Conservation (phyloP, 2,113 vertebrate species). For the Circaetus cinerascens region DNA sequence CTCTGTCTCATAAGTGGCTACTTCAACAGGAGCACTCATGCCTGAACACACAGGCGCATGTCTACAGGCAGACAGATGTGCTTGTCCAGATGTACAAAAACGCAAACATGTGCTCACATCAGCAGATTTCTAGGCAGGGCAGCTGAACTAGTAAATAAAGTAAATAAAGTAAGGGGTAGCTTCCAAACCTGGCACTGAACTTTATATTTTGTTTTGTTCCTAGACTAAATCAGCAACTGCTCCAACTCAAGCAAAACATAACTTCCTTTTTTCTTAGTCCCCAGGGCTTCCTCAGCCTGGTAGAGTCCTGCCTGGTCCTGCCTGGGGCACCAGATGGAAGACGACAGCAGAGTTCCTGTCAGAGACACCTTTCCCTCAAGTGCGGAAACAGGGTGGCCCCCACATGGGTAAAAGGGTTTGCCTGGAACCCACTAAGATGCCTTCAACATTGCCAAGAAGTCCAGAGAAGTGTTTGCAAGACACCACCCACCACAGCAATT, state of each 20-base stretch:
- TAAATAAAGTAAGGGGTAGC: not conserved
- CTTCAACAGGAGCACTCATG: not conserved
- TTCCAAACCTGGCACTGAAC: not conserved
- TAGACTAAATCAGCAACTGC: not conserved
- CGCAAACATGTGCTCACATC: not conserved
- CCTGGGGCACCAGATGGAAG: not conserved
- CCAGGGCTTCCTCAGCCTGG: not conserved
- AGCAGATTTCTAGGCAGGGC: not conserved
- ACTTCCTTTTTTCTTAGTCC: not conserved
- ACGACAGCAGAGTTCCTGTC: not conserved
- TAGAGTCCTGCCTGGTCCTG: not conserved
- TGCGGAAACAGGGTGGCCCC: not conserved
- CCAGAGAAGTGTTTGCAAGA: constrained; percentile 20
- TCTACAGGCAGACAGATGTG: not conserved
- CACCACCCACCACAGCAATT: not conserved
- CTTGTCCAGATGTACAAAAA: not conserved
- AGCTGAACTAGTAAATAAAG: not conserved
- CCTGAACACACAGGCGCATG: not conserved
- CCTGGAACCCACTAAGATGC: not conserved
- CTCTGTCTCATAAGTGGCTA: not conserved
- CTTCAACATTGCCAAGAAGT: not conserved
- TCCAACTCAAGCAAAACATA: not conserved
- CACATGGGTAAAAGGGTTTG: not conserved
- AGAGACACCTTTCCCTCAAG: not conserved
- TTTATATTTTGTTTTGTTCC: not conserved